These are phyloP conservation scores for Heliconius hewitsoni DNA, from an alignment of 1,140 invertebrate genomes.

Conservation along the genomic window DNA sequence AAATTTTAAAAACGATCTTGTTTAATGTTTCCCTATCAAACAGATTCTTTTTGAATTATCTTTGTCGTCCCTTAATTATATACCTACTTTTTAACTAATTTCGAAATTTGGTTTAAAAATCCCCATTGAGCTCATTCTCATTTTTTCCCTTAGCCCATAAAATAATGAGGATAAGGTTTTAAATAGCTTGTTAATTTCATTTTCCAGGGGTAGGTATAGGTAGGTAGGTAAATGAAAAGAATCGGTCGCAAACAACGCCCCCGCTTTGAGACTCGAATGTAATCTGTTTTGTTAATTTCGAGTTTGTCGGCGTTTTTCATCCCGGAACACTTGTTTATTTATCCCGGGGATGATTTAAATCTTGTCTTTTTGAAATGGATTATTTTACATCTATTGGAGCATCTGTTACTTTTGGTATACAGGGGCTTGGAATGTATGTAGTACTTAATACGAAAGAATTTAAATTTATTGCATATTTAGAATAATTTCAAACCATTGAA, in stretches of 20 bases:
- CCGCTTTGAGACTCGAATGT: conserved; percentile 63
- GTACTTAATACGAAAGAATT: too few species aligned
- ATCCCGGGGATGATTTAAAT: conserved; percentile 16
- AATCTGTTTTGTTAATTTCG: conserved; percentile 78
- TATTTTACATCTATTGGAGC: conserved; percentile 6
- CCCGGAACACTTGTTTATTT: conserved; percentile 37
- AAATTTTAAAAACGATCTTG: too few species aligned
- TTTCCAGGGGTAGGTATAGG: conserved; percentile 12
- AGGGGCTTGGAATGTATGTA: background rate
- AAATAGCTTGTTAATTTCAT: conserved; percentile 13
- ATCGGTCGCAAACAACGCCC: conserved; percentile 61
- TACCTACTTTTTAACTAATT: conserved; percentile 6
- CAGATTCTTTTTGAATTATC: background rate
- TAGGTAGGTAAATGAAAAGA: conserved; percentile 60
- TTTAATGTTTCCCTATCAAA: too few species aligned
- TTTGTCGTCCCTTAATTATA: conserved; percentile 10
- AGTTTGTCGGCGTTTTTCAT: conserved; percentile 63
- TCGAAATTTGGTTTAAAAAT: background rate
- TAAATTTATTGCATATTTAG: too few species aligned
- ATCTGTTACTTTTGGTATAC: background rate
- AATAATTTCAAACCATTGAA: too few species aligned
- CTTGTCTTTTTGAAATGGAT: conserved; percentile 23
- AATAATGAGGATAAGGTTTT: conserved; percentile 12
- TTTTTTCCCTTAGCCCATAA: background rate
- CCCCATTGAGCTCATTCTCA: background rate